These are phyloP conservation scores for Pocillopora grandis DNA, from an alignment of 92 coral and sea anemone genomes.

Conservation along the genomic window DNA sequence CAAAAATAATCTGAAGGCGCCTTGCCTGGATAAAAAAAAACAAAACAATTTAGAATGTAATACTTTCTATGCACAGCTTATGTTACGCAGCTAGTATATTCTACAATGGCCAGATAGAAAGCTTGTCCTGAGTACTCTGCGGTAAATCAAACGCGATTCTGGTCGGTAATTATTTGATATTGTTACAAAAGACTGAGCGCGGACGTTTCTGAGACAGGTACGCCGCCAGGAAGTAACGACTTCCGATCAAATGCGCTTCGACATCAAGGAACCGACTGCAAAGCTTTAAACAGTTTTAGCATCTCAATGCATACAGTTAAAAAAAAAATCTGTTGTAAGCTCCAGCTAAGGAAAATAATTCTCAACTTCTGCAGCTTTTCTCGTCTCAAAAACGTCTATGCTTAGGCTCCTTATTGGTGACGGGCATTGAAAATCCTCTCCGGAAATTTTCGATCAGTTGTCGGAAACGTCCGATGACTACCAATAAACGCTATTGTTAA, in stretches of 20 bases:
- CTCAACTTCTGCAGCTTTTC: too few relatives aligned
- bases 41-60: neutral
- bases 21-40: conserved; percentile 25
- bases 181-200: too few relatives aligned
- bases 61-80: neutral
- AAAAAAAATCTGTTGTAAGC: too few relatives aligned
- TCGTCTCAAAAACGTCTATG: too few relatives aligned
- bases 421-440: conserved; percentile 6
- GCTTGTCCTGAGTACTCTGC: conserved; percentile 13
- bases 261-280: too few relatives aligned
- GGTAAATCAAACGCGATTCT: conserved; percentile 43
- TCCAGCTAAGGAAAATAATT: too few relatives aligned
- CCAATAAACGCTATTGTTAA: neutral
- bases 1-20: conserved; percentile 26
- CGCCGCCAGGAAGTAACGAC: too few relatives aligned
- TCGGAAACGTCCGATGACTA: conserved; percentile 8
- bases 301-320: too few relatives aligned
- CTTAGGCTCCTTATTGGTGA: neutral
- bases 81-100: neutral
- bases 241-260: too few relatives aligned
- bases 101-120: conserved; percentile 19
- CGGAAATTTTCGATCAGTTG: conserved; percentile 10
- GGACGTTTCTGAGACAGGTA: too few relatives aligned
- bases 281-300: too few relatives aligned
- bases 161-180: conserved; percentile 10